phyloP scores from a whole-genome alignment of 2,797 vertebrate species.

The Pagetopsis macropterus region DNA sequence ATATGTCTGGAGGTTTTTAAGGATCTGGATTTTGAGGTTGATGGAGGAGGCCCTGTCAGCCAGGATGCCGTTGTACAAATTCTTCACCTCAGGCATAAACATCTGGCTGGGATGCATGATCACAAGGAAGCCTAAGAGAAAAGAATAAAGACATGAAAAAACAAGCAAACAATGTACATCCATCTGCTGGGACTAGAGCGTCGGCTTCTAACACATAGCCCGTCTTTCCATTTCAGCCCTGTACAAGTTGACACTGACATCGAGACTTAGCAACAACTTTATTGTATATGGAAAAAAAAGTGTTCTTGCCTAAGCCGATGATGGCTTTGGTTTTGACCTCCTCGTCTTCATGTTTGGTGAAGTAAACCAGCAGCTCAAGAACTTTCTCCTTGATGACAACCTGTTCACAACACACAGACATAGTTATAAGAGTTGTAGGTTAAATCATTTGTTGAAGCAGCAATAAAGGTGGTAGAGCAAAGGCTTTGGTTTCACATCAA shows the following conservation, averaged over 20 bases:
- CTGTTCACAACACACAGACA: constrained; percentile 69
- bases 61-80: constrained; percentile 94
- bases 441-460: neutral
- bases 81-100: constrained; percentile 96
- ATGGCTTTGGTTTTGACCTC: constrained; percentile 98
- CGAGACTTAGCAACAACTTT: neutral
- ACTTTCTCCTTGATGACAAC: constrained; percentile 98
- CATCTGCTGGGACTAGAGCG: neutral
- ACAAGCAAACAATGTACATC: constrained; percentile 5
- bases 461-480: neutral
- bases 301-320: constrained; percentile 92
- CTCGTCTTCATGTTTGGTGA: constrained; percentile 96
- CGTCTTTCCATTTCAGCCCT: neutral
- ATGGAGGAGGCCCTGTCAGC: constrained; percentile 91
- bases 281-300: neutral
- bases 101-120: constrained; percentile 98
- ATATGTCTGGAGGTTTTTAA: constrained; percentile 98
- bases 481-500: neutral
- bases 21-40: constrained; percentile 96
- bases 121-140: constrained; percentile 91
- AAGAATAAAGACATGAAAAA: constrained; percentile 6
- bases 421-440: neutral
- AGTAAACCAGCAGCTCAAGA: constrained; percentile 95
- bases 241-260: neutral
- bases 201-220: neutral